Percentiles rank a stretch among this genome's conserved stretches.
These are phyloP conservation scores for Rhingia campestris DNA, from an alignment of 2,888 invertebrate species.

Conservation along the genomic window DNA sequence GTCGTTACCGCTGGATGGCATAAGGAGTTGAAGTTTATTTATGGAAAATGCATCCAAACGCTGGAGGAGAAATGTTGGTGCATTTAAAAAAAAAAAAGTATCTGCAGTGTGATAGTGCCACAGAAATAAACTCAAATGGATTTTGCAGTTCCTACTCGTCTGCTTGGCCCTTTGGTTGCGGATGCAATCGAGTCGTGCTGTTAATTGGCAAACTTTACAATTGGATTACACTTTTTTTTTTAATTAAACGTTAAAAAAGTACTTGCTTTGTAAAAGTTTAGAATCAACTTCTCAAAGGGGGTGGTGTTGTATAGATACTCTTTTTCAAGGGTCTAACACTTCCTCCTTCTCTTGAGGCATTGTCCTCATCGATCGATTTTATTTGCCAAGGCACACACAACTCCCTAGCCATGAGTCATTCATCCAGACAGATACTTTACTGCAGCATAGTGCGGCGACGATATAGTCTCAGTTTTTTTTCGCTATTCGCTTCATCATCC, in stretches of 20 bases:
- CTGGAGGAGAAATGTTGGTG: constrained; percentile 23
- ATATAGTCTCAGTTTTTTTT: constrained; percentile 15
- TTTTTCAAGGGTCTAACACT: background rate
- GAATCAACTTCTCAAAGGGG: background rate
- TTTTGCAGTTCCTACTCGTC: constrained; percentile 31
- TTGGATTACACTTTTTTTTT: too few species aligned
- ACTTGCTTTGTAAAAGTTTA: background rate
- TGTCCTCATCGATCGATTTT: constrained; percentile 35
- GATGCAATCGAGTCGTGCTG: constrained; percentile 3
- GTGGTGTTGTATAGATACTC: background rate
- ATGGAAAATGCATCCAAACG: constrained; percentile 45
- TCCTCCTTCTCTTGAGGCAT: constrained; percentile 1
- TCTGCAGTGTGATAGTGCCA: constrained; percentile 22
- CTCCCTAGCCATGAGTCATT: constrained; percentile 51
- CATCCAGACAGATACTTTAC: constrained; percentile 16
- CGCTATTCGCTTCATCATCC: constrained; percentile 21
- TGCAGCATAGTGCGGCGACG: constrained; percentile 8
- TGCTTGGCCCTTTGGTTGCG: constrained; percentile 26
- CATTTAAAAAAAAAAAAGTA: background rate
- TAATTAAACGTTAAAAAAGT: too few species aligned
- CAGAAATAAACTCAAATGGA: constrained; percentile 54
- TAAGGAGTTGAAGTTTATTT: constrained; percentile 55
- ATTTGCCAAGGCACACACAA: constrained; percentile 17
- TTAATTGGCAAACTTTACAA: background rate
- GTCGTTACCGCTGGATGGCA: constrained; percentile 37